Evolutionary conservation across 2,888 invertebrate species (phyloP), one percentile per base, ranked within the genome.

Genomic region (Aphodius sticticus): DNA sequence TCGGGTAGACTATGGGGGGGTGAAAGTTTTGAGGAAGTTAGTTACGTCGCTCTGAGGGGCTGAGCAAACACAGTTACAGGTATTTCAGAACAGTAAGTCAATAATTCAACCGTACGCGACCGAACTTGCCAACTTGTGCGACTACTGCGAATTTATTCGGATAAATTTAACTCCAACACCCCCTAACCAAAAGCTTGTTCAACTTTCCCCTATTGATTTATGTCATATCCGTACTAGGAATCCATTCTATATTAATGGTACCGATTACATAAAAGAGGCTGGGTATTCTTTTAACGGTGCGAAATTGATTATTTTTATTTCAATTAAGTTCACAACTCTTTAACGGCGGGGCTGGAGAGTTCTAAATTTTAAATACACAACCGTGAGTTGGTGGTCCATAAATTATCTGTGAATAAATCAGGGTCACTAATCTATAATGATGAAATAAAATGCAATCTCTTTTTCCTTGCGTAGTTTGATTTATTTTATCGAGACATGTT

Each of bases 71-170:
- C 74, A 74, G 74, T 74, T 74, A 74, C 74, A 74, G 74, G 74
- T 74, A 74, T 74, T 74, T 74, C 74, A 37, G 37, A 74, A 74
- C 74, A 36, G 74, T 74, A 74, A 74, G 74, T 74, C 74, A 74
- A 74, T 74, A 74, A 37, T 74, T 74, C 35, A 6, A 37, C 12
- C 74, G 12, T 36, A 74, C 53, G 53, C 7, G 37, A 36, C 37
- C 74, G 74, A 37, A 74, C 71, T 71, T 71, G 71, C 35, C 71
- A 71, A 71, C 53, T 53, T 53, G 53, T 53, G 53, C 53, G 53
- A 53, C 53, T 53, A 53, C 53, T 12, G 53, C 9, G 53, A 53
- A 53, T 53, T 53, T 53, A 53, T 53, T 53, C 53, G 53, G 53
- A 53, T 53, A 53, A 53, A 53, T 53, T 53, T 53, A 53, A 53